phyloP scores from a whole-genome alignment of 37 sponge, comb jelly and placozoan genomes.

The Cladorhizidae sp. region DNA sequence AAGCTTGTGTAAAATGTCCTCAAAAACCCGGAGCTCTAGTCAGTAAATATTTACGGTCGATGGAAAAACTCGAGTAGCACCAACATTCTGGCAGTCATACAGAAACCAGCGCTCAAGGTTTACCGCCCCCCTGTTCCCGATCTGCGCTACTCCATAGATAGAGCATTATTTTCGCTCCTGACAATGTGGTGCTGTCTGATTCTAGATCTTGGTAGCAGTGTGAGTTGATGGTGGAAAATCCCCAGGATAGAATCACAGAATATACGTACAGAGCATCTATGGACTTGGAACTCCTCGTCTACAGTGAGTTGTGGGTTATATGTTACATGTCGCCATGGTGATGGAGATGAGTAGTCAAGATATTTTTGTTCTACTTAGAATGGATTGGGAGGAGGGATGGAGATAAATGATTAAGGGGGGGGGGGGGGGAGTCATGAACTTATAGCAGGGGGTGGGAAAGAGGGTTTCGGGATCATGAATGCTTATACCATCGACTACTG shows the following conservation, averaged over 20 bases:
- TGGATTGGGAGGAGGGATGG: too few species aligned
- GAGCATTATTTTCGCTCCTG: not conserved
- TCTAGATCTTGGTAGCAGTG: conserved; percentile 3
- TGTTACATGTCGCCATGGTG: too few species aligned
- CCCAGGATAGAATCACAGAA: not conserved
- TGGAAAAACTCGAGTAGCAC: not conserved
- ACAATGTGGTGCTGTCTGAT: conserved; percentile 12
- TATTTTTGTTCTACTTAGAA: too few species aligned
- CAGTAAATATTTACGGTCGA: not conserved
- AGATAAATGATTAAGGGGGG: too few species aligned
- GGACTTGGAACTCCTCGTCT: not conserved
- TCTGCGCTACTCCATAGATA: not conserved
- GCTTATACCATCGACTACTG: too few species aligned
- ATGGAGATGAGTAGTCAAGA: too few species aligned
- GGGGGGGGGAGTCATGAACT: too few species aligned
- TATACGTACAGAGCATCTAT: not conserved
- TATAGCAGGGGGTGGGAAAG: too few species aligned
- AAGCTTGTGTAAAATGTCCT: not conserved
- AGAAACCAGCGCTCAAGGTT: not conserved
- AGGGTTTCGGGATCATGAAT: too few species aligned
- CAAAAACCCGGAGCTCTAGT: not conserved
- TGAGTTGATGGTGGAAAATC: not conserved
- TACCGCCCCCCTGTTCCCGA: not conserved
- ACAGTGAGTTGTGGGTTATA: not conserved
- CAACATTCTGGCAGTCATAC: not conserved